Base-by-base conservation (phyloP, 2,113 vertebrate genomes). In the Platichthys flesus region DNA sequence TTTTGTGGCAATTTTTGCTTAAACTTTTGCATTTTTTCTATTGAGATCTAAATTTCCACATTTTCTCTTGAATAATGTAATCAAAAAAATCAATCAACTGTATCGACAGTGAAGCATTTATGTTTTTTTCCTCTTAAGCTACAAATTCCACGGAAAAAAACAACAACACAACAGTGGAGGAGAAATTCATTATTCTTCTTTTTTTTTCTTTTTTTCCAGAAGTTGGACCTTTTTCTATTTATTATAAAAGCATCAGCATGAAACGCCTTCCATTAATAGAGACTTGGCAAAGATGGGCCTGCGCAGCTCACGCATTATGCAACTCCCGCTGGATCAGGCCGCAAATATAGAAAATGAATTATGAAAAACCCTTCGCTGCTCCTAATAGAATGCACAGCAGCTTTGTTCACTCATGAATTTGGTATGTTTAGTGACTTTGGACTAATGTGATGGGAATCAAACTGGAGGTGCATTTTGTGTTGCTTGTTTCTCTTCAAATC, bases 281-380 rank as follows among this genome's bases (percentile, higher is more conserved):
- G 28, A 40, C 51, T 13, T 5, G 54, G 78, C 40, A 67, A 82
- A 79, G 55, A 74, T 63, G 64, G 47, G 45, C 28, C 21, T 10
- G 54, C 71, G 56, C 67, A 40, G 51, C 49, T 35, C 67, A 73
- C 28, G n/a, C 64, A 51, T 75, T 75, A 75, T 52, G 69, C 68
- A 85, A 77, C 68, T 80, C 70, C 71, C 55, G 0, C 20, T 14
- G 67, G 71, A 81, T 54, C 61, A 35, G 42, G 60, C 31, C 20
- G 55, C 51, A 31, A 13, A 68, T 78, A 76, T 51, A 49, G 71
- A 67, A 49, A 35, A 78, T 82, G 21, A 84, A 88, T 82, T 70
- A 85, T 85, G 70, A 60, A 81, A 67, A 73, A 69, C 28, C 47
- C 21, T 6, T 62, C 21, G 5, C 67, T 49, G 67, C 52, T 45